Conservation (phyloP, 2,113 vertebrate genomes). For the Aythya baeri region DNA sequence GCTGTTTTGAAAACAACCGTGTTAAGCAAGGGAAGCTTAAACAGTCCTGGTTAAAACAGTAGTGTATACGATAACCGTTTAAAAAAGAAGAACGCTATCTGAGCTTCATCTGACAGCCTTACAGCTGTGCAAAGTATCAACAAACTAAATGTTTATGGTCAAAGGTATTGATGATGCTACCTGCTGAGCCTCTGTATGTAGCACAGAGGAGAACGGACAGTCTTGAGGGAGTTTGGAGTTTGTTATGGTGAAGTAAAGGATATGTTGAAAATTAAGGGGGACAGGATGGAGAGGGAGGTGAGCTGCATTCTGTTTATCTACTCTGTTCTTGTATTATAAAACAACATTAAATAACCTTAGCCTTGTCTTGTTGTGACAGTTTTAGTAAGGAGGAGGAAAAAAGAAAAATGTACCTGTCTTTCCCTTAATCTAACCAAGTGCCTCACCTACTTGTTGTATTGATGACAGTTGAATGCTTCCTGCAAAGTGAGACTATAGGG, state of each 20-base stretch:
- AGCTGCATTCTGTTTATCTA: background rate
- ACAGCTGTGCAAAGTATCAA: background rate
- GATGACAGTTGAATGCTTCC: conserved; percentile 6
- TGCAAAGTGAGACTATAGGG: conserved; percentile 15
- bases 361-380: background rate
- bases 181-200: background rate
- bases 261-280: background rate
- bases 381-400: background rate
- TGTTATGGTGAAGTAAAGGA: background rate
- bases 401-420: background rate
- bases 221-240: background rate
- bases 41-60: background rate
- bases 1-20: background rate
- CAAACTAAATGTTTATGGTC: background rate
- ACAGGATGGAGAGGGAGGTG: background rate
- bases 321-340: background rate
- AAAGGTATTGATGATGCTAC: background rate
- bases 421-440: background rate
- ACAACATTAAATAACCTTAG: background rate
- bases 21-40: background rate
- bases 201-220: background rate
- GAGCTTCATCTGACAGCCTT: background rate
- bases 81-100: background rate
- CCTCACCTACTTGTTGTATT: conserved; percentile 1
- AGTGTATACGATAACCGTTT: background rate